These are phyloP conservation scores for Oligia latruncula DNA, from an alignment of 2,888 invertebrate species.

Conservation along the genomic window DNA sequence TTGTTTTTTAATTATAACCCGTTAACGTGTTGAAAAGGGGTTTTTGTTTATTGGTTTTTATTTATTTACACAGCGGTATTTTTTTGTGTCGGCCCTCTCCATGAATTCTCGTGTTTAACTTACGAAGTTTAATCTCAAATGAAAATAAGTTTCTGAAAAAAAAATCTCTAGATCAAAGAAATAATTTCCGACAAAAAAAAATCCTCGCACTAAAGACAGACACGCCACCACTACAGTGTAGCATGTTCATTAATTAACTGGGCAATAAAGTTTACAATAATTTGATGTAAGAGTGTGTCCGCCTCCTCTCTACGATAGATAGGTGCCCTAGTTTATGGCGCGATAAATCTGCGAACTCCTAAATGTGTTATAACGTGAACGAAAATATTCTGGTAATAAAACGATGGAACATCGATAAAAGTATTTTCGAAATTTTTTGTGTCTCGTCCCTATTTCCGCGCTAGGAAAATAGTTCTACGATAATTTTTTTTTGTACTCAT, in stretches of 20 bases:
- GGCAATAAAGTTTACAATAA: constrained; percentile 21
- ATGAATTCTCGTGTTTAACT: background rate
- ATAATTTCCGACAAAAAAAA: background rate
- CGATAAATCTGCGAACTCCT: constrained; percentile 44
- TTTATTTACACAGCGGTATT: constrained; percentile 25
- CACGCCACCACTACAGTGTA: background rate
- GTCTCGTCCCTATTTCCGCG: constrained; percentile 12
- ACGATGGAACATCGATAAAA: constrained; percentile 38
- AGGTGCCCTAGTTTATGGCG: constrained; percentile 34
- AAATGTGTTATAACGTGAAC: constrained; percentile 39
- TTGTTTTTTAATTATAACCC: constrained; percentile 69
- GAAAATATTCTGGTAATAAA: constrained; percentile 13
- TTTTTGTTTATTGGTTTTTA: constrained; percentile 33
- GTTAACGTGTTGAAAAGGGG: constrained; percentile 66
- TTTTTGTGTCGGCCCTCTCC: background rate
- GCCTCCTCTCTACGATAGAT: background rate
- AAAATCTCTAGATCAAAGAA: background rate
- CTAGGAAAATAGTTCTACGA: constrained; percentile 28
- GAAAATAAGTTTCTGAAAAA: too few species aligned
- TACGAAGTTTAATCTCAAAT: background rate
- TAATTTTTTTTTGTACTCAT: background rate
- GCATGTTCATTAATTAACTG: constrained; percentile 6
- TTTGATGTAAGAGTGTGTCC: constrained; percentile 7
- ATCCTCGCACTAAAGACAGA: background rate
- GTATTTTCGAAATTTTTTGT: constrained; percentile 40